Base-by-base conservation (phyloP, 2,888 invertebrate species). In the Philaethria dido region DNA sequence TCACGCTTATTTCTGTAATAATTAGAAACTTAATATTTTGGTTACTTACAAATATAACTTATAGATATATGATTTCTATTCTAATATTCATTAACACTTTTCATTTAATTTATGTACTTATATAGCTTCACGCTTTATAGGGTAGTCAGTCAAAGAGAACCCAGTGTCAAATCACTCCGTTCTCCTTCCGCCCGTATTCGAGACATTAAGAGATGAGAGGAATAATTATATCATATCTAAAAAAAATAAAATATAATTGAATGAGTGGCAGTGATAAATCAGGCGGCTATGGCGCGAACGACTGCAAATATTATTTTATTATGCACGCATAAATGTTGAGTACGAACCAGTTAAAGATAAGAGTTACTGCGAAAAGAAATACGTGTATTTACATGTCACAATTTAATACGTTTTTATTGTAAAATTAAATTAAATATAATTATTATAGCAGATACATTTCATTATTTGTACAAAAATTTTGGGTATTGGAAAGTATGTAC, bases 321-420 rank as follows among this genome's bases (percentile, higher is more conserved):
- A 52, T 33, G 13, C 33, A 33, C 16, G 52, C 16, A 18, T 52
- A 52, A 52, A 52, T 42, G 55, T 42, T 39, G 25, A 42, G 57
- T 57, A 25, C n/a, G 25, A 57, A 42, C 42, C 22, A 42, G 57
- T 42, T 55, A 57, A 4, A 25, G 57, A 57, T 57, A 57, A 57
- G 57, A 39, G 42, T 16, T 29, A 16, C 42, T 22, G 57, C 57
- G 57, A 57, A 42, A 57, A 57, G 57, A 25, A 57, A 42, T 42
- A 57, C 42, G 42, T 57, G 48, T 66, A 52, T 61, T 52, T 52
- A 52, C 14, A 50, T 29, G 29, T 52, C 3, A 52, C 29, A 29
- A 29, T 29, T 29, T 29, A 52, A 25, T 33, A 33, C n/a, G 52
- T 52, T 52, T n/a, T 11, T 33, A 52, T 52, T 33, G 16, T 16